phyloP scores from a whole-genome alignment of 2,113 vertebrate genomes.

The Ascaphus truei region DNA sequence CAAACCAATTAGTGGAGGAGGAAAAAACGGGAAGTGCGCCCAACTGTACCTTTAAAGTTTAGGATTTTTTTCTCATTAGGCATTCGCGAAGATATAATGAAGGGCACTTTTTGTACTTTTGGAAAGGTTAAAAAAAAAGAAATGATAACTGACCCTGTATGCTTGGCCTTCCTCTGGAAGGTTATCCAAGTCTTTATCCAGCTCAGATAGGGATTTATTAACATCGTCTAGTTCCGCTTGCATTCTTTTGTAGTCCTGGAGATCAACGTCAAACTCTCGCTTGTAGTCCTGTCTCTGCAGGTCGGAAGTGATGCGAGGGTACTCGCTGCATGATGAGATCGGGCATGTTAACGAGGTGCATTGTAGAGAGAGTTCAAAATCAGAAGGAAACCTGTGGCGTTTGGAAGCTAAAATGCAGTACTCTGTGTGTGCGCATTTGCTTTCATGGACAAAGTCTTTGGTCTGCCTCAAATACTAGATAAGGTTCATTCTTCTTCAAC shows the following conservation, averaged over 20 bases:
- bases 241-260: slow-evolving; percentile 70
- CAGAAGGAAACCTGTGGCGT: background rate
- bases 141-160: slow-evolving; percentile 68
- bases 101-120: no score
- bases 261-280: slow-evolving; percentile 66
- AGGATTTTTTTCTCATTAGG: no score
- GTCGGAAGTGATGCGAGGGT: slow-evolving; percentile 62
- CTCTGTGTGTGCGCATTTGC: no score
- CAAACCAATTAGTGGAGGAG: no score
- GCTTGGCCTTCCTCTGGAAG: slow-evolving; percentile 63
- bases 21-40: no score
- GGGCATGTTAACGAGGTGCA: background rate
- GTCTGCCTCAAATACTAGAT: no score
- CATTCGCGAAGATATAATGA: no score
- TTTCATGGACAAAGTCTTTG: no score
- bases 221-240: slow-evolving; percentile 73
- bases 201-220: slow-evolving; percentile 56
- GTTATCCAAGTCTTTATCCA: slow-evolving; percentile 63
- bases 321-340: slow-evolving; percentile 54
- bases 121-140: no score
- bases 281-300: slow-evolving; percentile 67
- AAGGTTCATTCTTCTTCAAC: no score
- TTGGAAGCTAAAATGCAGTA: background rate
- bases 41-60: no score
- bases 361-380: no score